phyloP scores from a whole-genome alignment of 1,140 invertebrate genomes.

The Batillaria attramentaria region DNA sequence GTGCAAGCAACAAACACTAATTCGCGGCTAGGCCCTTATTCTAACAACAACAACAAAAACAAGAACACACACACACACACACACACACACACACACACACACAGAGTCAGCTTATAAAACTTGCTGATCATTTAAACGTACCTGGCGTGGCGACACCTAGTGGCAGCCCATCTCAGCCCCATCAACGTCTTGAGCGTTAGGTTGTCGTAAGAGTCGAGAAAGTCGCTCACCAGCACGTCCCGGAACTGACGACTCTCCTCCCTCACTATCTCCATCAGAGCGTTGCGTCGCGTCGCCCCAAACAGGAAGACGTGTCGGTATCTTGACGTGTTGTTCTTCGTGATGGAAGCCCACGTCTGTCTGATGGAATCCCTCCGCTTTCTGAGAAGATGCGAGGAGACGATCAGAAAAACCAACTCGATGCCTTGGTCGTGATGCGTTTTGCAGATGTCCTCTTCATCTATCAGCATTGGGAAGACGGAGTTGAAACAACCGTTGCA shows the following conservation, averaged over 20 bases:
- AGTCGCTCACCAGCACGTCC: slow-evolving; percentile 18
- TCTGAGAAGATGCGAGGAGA: too few relatives aligned
- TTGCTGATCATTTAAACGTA: too few relatives aligned
- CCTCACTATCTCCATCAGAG: not conserved
- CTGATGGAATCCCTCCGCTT: too few relatives aligned
- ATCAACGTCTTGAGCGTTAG: slow-evolving; percentile 14
- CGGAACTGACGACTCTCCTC: not conserved
- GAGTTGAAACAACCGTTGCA: too few relatives aligned
- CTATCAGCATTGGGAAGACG: too few relatives aligned
- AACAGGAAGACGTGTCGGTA: slow-evolving; percentile 23
- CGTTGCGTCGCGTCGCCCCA: not conserved
- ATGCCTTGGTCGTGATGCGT: too few relatives aligned
- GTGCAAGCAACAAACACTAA: too few relatives aligned
- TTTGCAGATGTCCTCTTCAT: too few relatives aligned
- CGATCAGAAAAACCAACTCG: too few relatives aligned
- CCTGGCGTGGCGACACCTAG: not conserved
- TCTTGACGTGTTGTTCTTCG: slow-evolving; percentile 21
- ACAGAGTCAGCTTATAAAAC: too few relatives aligned
- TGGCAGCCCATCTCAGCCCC: not conserved
- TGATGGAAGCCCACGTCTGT: slow-evolving; percentile 13
- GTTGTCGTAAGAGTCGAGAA: slow-evolving; percentile 17
- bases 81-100: not conserved
- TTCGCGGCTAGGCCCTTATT: slow-evolving; percentile 29
- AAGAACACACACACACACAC: too few relatives aligned
- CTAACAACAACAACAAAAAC: too few relatives aligned